A percentile compares a stretch with the other conserved stretches of the same genome.
phyloP scores from a whole-genome alignment of 2,888 invertebrate species.

The Epiblema foenella region DNA sequence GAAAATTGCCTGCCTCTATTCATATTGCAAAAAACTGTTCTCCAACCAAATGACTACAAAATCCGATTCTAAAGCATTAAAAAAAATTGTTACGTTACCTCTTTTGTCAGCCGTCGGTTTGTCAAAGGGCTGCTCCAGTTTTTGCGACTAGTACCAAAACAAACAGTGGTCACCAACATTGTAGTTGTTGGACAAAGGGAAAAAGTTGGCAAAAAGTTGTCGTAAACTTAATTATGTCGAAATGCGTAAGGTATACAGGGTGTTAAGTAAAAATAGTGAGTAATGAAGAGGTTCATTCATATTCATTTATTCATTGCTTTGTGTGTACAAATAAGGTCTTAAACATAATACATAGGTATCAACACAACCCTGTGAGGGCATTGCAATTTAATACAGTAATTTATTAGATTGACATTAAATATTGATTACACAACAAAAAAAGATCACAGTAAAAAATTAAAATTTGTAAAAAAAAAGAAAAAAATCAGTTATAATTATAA shows the following conservation, averaged over 20 bases:
- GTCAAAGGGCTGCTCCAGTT: slow-evolving; percentile 65
- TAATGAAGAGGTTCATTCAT: background rate
- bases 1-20: too few species aligned
- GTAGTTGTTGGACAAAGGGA: slow-evolving; percentile 63
- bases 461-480: too few species aligned
- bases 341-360: too few species aligned
- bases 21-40: background rate
- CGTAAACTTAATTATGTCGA: slow-evolving; percentile 61
- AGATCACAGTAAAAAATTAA: too few species aligned
- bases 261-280: background rate
- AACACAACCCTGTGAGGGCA: too few species aligned
- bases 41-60: background rate
- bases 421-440: too few species aligned
- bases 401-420: too few species aligned
- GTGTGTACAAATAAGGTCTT: too few species aligned
- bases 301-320: too few species aligned
- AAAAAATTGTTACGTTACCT: slow-evolving; percentile 49
- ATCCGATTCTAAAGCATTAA: background rate
- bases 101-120: slow-evolving; percentile 58
- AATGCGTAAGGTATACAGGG: slow-evolving; percentile 12
- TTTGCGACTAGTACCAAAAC: slow-evolving; percentile 60
- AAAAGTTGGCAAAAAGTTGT: slow-evolving; percentile 67
- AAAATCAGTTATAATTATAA: too few species aligned
- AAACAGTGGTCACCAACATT: slow-evolving; percentile 59
- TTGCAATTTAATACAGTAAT: too few species aligned